Evolutionary conservation across 2,888 invertebrate species (phyloP), one percentile per base, ranked within the genome.

Genomic region (Lasioglossum pauxillum): DNA sequence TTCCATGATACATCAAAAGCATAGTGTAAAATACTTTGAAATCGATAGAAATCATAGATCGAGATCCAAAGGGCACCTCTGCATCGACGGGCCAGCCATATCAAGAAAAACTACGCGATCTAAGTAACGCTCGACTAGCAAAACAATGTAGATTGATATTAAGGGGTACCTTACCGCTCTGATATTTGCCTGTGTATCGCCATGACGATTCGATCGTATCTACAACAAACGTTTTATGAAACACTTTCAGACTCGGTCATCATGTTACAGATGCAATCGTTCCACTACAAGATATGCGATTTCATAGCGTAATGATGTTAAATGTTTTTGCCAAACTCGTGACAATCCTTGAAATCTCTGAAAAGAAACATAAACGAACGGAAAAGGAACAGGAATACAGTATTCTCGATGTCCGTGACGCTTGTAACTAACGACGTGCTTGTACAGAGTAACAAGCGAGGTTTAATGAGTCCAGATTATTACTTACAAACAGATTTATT

Each of bases 161-260:
- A 82, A 82, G 80, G 80, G 27, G 69, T 86, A 49, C 82, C 89
- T 89, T 89, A 89, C 89, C 89, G 84, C 74, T 89, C 38, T 86
- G 75, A 81, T 81, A 89, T 86, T 89, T 83, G 79, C 80, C 86
- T 80, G 89, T 71, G 78, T 80, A 80, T 89, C 84, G 89, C 82
- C 86, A 75, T 38, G 89, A 82, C 72, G 77, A 75, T 81, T 86
- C 81, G 84, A 86, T 81, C 79, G 86, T 75, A 89, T 89, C 89
- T 89, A 89, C 73, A 89, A 89, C 89, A 89, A 88, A 88, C 79
- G 86, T 80, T 89, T 89, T 84, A 89, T 85, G 82, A 82, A 84
- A 38, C 74, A 88, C 67, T 83, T 89, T 86, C 83, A 82, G 72
- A 81, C 77, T 86, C 19, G 38, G 27, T 35, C 44, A 75, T 35